These are phyloP conservation scores for Phataginus tetradactyla DNA, from an alignment of 2,797 vertebrate genomes.

Conservation along the genomic window DNA sequence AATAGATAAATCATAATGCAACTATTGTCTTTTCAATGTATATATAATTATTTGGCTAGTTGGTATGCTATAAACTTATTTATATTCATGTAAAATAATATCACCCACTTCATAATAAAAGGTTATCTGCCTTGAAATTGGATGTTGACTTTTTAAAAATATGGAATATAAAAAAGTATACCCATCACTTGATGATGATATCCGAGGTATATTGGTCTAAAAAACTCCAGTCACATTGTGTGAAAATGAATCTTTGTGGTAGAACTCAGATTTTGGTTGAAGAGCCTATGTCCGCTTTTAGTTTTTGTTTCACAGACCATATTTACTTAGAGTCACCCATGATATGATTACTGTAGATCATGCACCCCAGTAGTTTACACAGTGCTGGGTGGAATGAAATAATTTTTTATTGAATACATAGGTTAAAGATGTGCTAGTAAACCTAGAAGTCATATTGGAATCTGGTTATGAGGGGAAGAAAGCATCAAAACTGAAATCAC, in stretches of 20 bases:
- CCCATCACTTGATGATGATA: neutral
- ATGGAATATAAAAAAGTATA: neutral
- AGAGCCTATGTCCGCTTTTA: neutral
- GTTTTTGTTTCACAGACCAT: neutral
- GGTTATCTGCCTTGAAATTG: neutral
- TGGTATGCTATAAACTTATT: neutral
- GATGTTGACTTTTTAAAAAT: neutral
- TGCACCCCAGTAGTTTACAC: neutral
- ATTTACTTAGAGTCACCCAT: neutral
- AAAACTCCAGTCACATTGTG: neutral
- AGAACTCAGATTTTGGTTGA: neutral
- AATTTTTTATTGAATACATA: neutral
- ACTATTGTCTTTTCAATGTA: neutral
- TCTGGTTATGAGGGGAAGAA: neutral
- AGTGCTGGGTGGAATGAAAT: neutral
- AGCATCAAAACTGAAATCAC: neutral
- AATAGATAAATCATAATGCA: neutral
- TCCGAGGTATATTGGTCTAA: neutral
- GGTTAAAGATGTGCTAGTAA: neutral
- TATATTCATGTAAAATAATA: conserved; percentile 30
- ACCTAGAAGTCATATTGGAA: neutral
- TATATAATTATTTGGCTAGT: neutral
- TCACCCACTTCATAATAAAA: neutral
- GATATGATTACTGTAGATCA: neutral
- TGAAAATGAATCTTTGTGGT: neutral